Base-by-base conservation (phyloP, 2,888 invertebrate species). In the Lathronympha strigana region DNA sequence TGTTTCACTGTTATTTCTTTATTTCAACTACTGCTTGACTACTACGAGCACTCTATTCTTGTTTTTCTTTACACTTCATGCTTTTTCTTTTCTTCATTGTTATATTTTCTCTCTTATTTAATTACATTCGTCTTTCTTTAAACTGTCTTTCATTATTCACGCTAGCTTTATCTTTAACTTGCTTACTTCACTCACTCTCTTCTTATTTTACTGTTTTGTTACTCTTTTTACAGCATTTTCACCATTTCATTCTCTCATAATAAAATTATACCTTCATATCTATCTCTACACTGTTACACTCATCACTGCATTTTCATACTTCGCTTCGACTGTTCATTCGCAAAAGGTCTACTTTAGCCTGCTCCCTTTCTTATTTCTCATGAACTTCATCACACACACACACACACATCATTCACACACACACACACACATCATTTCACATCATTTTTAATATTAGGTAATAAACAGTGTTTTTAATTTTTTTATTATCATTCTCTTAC, bases 141-240 rank as follows among this genome's bases (percentile, higher is more conserved):
- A 53, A 23, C 4, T 23, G 36, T 53, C 53, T 53, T 53, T 53
- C 53, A 53, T 53, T 53, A 23, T 36, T 36, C 36, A 36, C 53
- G 36, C 53, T 4, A 36, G 53, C 23, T 38, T 53, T 36, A 36
- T 9, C n/a, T 23, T 13, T 28, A 15, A 17, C 11, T 50, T 51
- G 23, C 17, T 23, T 21, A 19, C 21, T 47, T 28, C 38, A 15
- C n/a, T n/a, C n/a, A n/a, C n/a, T n/a, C n/a, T n/a, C n/a, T n/a
- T n/a, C n/a, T n/a, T n/a, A n/a, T n/a, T n/a, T n/a, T n/a, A n/a
- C n/a, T n/a, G n/a, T n/a, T n/a, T n/a, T n/a, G 23, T 21, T 21
- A 21, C 40, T 40, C 17, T 40, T 40, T 17, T 28, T 11, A 31
- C 31, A 2, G 33, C 51, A 33, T 25, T 36, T 53, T n/a, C 23